Percentiles rank a stretch among this genome's conserved stretches.
Conservation (phyloP, 2,113 vertebrate species). For the Condylura cristata region DNA sequence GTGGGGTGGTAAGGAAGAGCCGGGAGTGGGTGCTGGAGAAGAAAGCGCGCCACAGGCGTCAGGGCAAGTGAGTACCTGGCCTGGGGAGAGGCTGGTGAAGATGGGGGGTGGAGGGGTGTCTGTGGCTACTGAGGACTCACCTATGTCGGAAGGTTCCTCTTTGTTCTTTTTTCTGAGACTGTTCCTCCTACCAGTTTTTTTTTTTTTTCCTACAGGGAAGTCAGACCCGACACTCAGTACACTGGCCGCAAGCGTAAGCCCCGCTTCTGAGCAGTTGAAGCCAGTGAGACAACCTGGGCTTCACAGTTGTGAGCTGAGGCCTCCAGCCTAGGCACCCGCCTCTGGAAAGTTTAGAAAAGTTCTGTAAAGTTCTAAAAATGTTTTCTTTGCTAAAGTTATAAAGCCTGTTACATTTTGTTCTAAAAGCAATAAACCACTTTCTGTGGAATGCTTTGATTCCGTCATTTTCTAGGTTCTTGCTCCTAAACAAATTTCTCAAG, state of each 20-base stretch:
- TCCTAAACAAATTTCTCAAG: neutral
- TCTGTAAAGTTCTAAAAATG: neutral
- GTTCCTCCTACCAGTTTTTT: neutral
- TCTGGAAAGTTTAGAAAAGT: neutral
- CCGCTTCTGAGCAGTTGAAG: conserved; percentile 83
- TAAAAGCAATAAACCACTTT: conserved; percentile 62
- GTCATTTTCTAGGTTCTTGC: neutral
- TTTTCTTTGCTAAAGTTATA: conserved; percentile 1
- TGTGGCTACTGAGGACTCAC: neutral
- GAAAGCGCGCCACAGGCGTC: conserved; percentile 93
- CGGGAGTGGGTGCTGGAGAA: conserved; percentile 97
- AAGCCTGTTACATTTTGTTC: conserved; percentile 47
- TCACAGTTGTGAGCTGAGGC: neutral
- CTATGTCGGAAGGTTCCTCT: neutral
- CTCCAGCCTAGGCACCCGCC: too few species aligned
- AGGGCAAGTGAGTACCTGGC: conserved; percentile 90
- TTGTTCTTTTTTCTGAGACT: neutral
- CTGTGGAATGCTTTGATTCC: neutral
- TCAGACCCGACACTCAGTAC: conserved; percentile 94
- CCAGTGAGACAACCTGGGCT: accelerated
- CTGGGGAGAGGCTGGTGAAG: accelerated
- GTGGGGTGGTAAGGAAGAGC: conserved; percentile 91
- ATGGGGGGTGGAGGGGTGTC: accelerated
- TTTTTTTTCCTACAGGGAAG: conserved; percentile 86
- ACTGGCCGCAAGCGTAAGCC: conserved; percentile 93